Evolutionary conservation across 2,797 vertebrate species (phyloP), one percentile per base, ranked within the genome.

Genomic region (Characodon lateralis): DNA sequence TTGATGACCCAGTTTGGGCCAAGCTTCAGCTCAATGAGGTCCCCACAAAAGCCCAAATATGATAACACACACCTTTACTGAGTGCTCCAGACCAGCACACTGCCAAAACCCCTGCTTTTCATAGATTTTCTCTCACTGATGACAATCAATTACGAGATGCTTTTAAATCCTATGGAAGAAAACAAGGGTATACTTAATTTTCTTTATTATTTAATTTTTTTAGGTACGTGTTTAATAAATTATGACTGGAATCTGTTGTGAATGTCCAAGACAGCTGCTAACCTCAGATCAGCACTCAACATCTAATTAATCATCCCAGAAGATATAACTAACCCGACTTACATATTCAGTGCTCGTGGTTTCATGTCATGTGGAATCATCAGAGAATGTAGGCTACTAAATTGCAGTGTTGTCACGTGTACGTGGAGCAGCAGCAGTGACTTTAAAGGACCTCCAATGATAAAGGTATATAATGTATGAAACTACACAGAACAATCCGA

Each of bases 281-380:
- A 69, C 66, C 66, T 69, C 66, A 69, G n/a, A 69, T 48, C 41
- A 69, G 41, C 13, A 48, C 43, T 48, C 43, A 48, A 26, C 41
- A 48, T 18, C 43, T 48, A 69, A 72, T 51, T 74, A 28, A 48
- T 74, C 43, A 74, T 48, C 41, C 18, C 26, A 39, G 41, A 26
- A 46, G 48, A 61, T 61, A 43, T 28, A 74, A 74, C 9, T 28
- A 28, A 56, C 7, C 13, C 39, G 3, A 28, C 43, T 59, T 28
- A 61, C 13, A 72, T 72, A 53, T 55, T 53, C 71, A 72, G 22
- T 31, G 56, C 58, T 74, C 35, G 43, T 20, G 12, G 31, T 24
- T 72, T 72, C 31, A 72, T 72, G 71, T 58, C 31, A 58, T 72
- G 31, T 74, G 41, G 72, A 48, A 48, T 48, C 41, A 46, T 74